Base-by-base conservation (phyloP, 2,888 invertebrate species). In the Watsonalla binaria region DNA sequence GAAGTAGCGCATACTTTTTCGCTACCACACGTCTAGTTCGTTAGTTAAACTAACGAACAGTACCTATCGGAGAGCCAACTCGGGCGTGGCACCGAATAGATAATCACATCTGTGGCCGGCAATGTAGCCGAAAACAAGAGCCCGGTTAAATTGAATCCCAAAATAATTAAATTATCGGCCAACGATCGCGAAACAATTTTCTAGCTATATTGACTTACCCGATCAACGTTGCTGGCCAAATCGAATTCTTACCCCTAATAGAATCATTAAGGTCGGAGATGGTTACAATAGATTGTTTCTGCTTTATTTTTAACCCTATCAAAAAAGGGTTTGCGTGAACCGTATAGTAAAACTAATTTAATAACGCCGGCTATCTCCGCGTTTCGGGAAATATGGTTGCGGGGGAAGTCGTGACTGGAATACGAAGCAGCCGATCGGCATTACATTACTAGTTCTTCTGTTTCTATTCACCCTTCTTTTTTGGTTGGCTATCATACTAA, bases 151-250 rank as follows among this genome's bases (percentile, higher is more conserved):
- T 74, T 73, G 66, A 65, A 76, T 75, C 67, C 72, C 62, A 58
- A 72, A 74, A 74, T 82, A 85, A 86, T 85, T 79, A 74, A 81
- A 79, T 83, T 82, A 82, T 78, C 68, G 77, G 75, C 63, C 68
- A 70, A 65, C 78, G 74, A 80, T 81, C 75, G 74, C 74, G 68
- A 80, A 83, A 80, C 81, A 82, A 82, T 85, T 84, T 84, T 78
- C 78, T 66, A 68, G 65, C 75, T 76, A 78, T 77, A 80, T 82
- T 79, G 78, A 77, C 76, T 78, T 64, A 70, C 63, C 65, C 63
- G 72, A 69, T 69, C 71, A 63, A 63, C 63, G 66, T 65, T 72
- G 66, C 61, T 61, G 56, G 55, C 63, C 62, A 70, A 75, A 78
- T 79, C 68, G 63, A 81, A 78, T 79, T 81, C 68, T 73, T 77